A percentile compares a stretch with the other conserved stretches of the same genome.
These are phyloP conservation scores for Percina caprodes DNA, from an alignment of 2,113 vertebrate species.

Conservation along the genomic window DNA sequence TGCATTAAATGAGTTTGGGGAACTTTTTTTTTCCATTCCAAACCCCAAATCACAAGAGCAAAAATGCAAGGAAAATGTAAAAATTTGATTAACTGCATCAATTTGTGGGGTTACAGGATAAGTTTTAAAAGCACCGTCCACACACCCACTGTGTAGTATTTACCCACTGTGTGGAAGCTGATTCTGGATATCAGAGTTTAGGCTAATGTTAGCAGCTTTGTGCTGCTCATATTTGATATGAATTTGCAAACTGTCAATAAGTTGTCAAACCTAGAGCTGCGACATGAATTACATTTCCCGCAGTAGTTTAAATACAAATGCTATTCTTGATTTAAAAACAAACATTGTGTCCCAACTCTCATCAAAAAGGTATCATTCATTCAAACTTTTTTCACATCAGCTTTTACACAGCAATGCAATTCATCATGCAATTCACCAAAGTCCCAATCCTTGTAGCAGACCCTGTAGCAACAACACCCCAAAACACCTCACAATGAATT, in stretches of 20 bases:
- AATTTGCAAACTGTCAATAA: background rate
- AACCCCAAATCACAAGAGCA: background rate
- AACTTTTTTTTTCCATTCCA: background rate
- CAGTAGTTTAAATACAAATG: background rate
- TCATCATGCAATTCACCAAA: slow-evolving; percentile 54
- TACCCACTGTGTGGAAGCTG: too few relatives aligned
- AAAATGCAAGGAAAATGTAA: background rate
- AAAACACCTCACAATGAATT: slow-evolving; percentile 76
- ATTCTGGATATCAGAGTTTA: too few relatives aligned
- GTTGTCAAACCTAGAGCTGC: background rate
- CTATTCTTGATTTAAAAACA: background rate
- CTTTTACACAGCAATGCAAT: background rate
- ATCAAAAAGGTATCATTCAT: slow-evolving; percentile 12
- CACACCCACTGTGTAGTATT: too few relatives aligned
- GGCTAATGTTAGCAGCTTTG: too few relatives aligned
- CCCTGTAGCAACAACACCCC: slow-evolving; percentile 56
- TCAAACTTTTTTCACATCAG: slow-evolving; percentile 39
- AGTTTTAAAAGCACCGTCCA: too few relatives aligned
- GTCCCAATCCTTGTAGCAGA: slow-evolving; percentile 31
- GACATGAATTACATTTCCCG: background rate
- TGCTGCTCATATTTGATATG: too few relatives aligned
- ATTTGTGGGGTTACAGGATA: too few relatives aligned
- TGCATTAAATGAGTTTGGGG: background rate
- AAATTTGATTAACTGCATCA: too few relatives aligned
- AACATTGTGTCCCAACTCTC: background rate